Evolutionary conservation across 1,140 invertebrate species (phyloP), one percentile per base, ranked within the genome.

Genomic region (Diachasma alloeum): DNA sequence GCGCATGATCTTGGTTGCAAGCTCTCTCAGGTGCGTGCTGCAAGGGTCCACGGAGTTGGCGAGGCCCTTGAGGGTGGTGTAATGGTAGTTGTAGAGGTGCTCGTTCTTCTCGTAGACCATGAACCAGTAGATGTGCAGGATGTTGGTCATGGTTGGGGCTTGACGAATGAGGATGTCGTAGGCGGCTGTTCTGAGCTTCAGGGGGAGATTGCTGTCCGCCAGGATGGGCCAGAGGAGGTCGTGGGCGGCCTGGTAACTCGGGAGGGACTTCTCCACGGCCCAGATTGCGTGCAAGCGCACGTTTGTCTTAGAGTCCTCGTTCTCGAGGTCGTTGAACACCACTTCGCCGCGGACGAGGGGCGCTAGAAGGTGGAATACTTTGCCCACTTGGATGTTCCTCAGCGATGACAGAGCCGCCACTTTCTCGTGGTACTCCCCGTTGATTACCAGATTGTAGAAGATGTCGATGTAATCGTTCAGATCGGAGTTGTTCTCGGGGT

Each of bases 81-180:
- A 82, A 76, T 90, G 86, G 67, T 87, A 90, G 68, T 87, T 87
- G 76, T 90, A 90, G 5, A 91, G 78, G 76, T 90, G 84, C 24
- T 84, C 73, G 67, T 88, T 80, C 8, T 78, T 81, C 74, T 90
- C 88, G 10, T 84, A 67, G 11, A 82, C 74, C 88, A 91, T 90
- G 10, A 86, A 81, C 85, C 85, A 88, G 66, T 88, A 86, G 9
- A 91, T 79, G 48, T 87, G 88, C 77, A 87, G 81, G 13, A 89
- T 66, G 36, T 80, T 78, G 5, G 81, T 74, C 76, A 87, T 78
- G n/a, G 83, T 68, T 19, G 87, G 84, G 59, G 82, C 48, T 42
- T 86, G 82, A 26, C 83, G 72, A 76, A 91, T 88, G 4, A 91
- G 42, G n/a, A 87, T 74, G 1, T 83, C 82, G 37, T 88, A 88